Base-by-base conservation (phyloP, 2,888 invertebrate species). In the Aspidiotus rigidus region DNA sequence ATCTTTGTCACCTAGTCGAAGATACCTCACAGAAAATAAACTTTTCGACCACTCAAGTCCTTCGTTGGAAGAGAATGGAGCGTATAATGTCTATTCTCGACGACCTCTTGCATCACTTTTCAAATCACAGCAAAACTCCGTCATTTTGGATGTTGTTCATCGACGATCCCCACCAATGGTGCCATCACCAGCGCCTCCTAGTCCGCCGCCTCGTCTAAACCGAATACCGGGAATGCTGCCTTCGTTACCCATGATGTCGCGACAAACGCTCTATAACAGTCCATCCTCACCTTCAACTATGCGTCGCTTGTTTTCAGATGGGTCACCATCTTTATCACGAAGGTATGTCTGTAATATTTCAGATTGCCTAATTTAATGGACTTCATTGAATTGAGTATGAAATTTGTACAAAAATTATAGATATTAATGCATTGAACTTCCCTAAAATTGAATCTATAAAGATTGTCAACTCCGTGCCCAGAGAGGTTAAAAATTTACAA, bases 261-360 rank as follows among this genome's bases (percentile, higher is more conserved):
- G 56, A 54, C 72, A 71, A 59, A 71, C 71, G 42, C 64, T 70
- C 42, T 62, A 72, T 39, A 71, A 72, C n/a, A 66, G 69, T 1
- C 71, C 71, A n/a, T 49, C 69, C 15, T 72, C 73, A 13, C 72
- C 73, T 54, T 57, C 69, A 7, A 64, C 72, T 1, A 7, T 61
- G 9, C 70, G 73, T 39, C 69, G 72, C 13, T 49, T 64, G 7
- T 71, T 71, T 63, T 44, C 42, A 7, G 78, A 77, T 72, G 74
- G 77, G 13, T 79, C 79, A 59, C 79, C 79, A 70, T 78, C 78
- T n/a, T 77, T 78, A 70, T 74, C 77, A 7, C 75, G 79, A 73
- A 78, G 79, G 79, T 79, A 73, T 53, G 44, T 71, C n/a, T n/a
- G n/a, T n/a, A n/a, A n/a, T n/a, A n/a, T n/a, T n/a, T 55, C 8